These are phyloP conservation scores for Halcyon smyrnensis DNA, from an alignment of 2,797 vertebrate genomes.

Conservation along the genomic window DNA sequence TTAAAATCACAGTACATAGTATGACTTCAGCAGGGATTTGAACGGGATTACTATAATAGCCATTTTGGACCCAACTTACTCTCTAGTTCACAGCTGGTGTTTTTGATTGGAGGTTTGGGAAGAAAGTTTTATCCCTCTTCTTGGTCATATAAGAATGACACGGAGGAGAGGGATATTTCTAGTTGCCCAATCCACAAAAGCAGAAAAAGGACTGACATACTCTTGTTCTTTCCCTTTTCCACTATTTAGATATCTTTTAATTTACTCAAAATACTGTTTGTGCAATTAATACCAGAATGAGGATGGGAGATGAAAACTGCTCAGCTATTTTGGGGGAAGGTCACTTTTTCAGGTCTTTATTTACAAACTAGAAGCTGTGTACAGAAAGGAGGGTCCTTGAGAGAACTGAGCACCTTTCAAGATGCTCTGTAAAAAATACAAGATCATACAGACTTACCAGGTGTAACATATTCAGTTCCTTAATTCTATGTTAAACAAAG, in stretches of 20 bases:
- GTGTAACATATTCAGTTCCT: neutral
- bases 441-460: neutral
- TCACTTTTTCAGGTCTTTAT: neutral
- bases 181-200: neutral
- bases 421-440: neutral
- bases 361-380: neutral
- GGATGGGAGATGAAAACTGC: neutral
- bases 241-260: neutral
- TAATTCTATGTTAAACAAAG: neutral
- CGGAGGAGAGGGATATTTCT: neutral
- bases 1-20: neutral
- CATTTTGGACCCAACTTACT: neutral
- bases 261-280: neutral
- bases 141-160: neutral
- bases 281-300: neutral
- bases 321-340: neutral
- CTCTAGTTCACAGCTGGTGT: neutral
- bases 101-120: neutral
- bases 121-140: neutral
- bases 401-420: neutral
- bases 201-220: neutral
- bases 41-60: neutral
- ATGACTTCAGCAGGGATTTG: neutral
- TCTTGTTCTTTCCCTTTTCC: neutral
- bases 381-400: neutral